Base-by-base conservation (phyloP, 1,140 invertebrate genomes). In the Dendrolimus kikuchii region DNA sequence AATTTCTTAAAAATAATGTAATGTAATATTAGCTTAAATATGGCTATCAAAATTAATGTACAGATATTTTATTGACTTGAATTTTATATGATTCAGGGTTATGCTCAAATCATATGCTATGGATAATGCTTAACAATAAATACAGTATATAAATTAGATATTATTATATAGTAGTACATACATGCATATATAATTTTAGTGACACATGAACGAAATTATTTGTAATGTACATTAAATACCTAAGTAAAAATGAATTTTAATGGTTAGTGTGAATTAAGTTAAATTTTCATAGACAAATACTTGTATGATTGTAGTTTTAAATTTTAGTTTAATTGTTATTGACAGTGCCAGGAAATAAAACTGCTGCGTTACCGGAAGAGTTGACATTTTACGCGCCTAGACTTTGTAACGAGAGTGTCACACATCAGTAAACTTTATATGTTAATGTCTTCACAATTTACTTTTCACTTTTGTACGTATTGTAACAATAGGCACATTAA, bases 191-290 rank as follows among this genome's bases (percentile, higher is more conserved):
- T 64, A 62, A 45, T 54, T 64, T 61, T 67, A 73, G 52, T 66
- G 47, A 66, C 65, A 68, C 56, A 61, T 63, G 49, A 75, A 66
- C 64, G 64, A 79, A 81, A 78, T 81, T 71, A 76, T 72, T 63
- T 64, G 60, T 71, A 64, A 64, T 64, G 55, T 68, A 71, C 60
- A 66, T 60, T 62, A 54, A 55, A 44, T 49, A 56, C 38, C 49
- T 77, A 79, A 73, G 68, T 62, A 56, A 73, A 71, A 68, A 67
- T 68, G 60, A 71, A 65, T 65, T 65, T 66, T 68, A 68, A 72
- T 71, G 57, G 63, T 65, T 74, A 73, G 65, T 71, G 55, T 69
- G 74, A 60, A 71, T 55, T 82, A 78, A 74, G 66, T 60, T 66
- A 74, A 68, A 67, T 67, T 69, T 70, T 41, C 2, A 55, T 48